phyloP scores from a whole-genome alignment of 92 coral and sea anemone species.

The Anthopleura xanthogrammica region DNA sequence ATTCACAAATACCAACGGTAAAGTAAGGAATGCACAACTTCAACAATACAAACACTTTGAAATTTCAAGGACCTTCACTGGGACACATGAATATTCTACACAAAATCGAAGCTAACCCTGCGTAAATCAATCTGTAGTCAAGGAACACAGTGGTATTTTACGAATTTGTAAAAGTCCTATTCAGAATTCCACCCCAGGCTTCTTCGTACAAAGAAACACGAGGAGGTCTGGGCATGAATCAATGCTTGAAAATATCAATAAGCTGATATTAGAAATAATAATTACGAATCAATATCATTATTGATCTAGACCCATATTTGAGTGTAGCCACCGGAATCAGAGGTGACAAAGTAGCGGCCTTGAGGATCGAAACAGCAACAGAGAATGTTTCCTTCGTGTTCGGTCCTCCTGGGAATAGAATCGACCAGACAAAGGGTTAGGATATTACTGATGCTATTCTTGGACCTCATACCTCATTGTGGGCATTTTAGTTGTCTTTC shows the following conservation, averaged over 20 bases:
- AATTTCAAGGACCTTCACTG: too few relatives aligned
- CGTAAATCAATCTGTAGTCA: too few relatives aligned
- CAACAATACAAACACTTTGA: too few relatives aligned
- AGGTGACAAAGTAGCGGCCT: slow-evolving; percentile 60
- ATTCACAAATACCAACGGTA: too few relatives aligned
- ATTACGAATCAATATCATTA: background rate
- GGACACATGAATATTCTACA: too few relatives aligned
- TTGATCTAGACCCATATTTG: slow-evolving; percentile 46
- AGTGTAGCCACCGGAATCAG: slow-evolving; percentile 47
- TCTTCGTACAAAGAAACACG: background rate
- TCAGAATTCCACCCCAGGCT: background rate
- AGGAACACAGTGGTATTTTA: too few relatives aligned
- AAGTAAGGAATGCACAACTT: too few relatives aligned
- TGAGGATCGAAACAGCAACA: slow-evolving; percentile 71
- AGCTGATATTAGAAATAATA: background rate
- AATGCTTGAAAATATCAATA: background rate
- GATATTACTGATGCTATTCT: too few relatives aligned
- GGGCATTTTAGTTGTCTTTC: too few relatives aligned
- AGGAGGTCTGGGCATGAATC: background rate
- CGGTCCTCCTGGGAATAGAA: slow-evolving; percentile 42
- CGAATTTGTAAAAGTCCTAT: too few relatives aligned
- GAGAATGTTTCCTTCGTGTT: slow-evolving; percentile 61
- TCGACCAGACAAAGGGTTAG: background rate
- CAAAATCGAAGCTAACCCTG: too few relatives aligned
- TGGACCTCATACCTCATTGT: too few relatives aligned